phyloP scores from a whole-genome alignment of 2,797 vertebrate genomes.

The Fratercula arctica region DNA sequence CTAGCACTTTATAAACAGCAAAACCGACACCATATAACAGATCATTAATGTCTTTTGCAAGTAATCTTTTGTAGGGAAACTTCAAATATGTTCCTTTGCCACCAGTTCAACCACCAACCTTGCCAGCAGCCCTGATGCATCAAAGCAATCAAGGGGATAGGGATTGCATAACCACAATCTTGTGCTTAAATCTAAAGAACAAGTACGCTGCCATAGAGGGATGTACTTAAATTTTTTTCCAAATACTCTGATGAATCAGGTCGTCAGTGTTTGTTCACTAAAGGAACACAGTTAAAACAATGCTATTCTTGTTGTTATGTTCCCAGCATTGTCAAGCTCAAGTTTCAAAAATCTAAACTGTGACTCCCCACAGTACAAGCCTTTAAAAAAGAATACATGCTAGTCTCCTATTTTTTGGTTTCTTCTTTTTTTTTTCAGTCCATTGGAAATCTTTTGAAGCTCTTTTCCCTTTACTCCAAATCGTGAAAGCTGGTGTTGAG shows the following conservation, averaged over 20 bases:
- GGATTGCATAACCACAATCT: background rate
- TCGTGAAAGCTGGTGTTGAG: background rate
- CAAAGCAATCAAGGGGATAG: background rate
- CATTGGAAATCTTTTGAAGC: background rate
- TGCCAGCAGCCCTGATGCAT: background rate
- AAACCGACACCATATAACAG: background rate
- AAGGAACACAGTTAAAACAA: background rate
- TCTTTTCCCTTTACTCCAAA: background rate
- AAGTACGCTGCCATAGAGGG: background rate
- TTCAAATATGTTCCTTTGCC: background rate
- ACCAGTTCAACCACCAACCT: background rate
- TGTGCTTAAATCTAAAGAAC: background rate
- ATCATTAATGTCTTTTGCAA: background rate
- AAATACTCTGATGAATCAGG: background rate
- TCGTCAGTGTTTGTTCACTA: background rate
- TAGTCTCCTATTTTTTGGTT: background rate
- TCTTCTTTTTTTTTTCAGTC: background rate
- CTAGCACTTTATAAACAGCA: background rate
- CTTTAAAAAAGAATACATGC: background rate
- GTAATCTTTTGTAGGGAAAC: background rate
- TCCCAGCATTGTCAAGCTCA: background rate
- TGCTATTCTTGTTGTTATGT: background rate
- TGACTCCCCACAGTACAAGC: background rate
- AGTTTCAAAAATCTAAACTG: background rate
- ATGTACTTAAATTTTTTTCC: background rate